Base-by-base conservation (phyloP, 2,888 invertebrate species). In the Dryococelus australis region DNA sequence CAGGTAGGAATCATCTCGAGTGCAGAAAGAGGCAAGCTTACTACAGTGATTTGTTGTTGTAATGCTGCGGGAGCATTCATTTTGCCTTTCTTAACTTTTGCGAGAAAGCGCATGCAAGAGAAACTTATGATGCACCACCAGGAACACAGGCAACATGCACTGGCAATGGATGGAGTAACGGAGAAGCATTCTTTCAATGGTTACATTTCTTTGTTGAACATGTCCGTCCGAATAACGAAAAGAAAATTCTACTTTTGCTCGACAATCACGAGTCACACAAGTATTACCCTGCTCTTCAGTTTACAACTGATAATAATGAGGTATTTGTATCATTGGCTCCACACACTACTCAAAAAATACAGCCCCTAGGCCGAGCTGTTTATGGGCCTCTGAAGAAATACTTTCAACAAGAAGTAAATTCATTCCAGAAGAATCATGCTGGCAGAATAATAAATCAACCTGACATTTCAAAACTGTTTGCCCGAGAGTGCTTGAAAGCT, bases 261-360 rank as follows among this genome's bases (percentile, higher is more conserved):
- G 65, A 65, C 65, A 65, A 65, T 65, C 65, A 65, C n/a, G n/a
- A n/a, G 24, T 65, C 65, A n/a, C 65, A 65, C n/a, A 65, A 65
- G n/a, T 65, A 65, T n/a, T 65, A 65, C 16, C 65, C 65, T 65
- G 65, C 65, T 20, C 65, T 65, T 65, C 20, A 65, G n/a, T 47
- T 47, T 47, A 8, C 47, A 47, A 47, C 47, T 2, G 47, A 47
- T 5, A 47, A 47, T 47, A 47, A 47, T 47, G 16, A 5, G 47
- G 47, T 47, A 2, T 47, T 47, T 47, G 47, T 13, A 47, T 47
- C 2, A 47, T 47, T 47, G 2, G 47, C 2, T 47, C 47, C 47
- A 10, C 47, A 5, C 47, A 0, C 1, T n/a, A n/a, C 47, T 47
- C 47, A 47, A 3, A 2, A 47, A 47, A 47, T 47, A 8, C 47